Evolutionary conservation across 2,888 invertebrate genomes (phyloP), one percentile per base, ranked within the genome.

Genomic region (Biston betularia): DNA sequence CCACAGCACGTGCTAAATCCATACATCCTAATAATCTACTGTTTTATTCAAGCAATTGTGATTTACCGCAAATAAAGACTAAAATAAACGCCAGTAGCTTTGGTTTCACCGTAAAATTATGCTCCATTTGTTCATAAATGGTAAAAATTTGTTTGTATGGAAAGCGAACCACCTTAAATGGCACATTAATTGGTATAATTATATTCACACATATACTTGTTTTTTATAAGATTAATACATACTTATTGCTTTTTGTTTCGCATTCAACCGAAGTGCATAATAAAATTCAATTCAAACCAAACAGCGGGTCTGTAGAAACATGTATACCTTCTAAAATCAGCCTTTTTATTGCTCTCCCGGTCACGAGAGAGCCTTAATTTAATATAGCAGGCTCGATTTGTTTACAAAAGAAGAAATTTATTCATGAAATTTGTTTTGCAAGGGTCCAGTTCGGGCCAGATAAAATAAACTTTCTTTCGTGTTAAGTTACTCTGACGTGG

Each of bases 321-420:
- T 75, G 72, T 78, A 79, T 72, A 79, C 74, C 74, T 75, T 72
- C 79, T 79, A 75, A 84, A 82, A 79, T 81, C 82, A 75, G 75
- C 75, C 75, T 78, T 85, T 87, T 87, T 87, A 87, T 87, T 86
- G 83, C 87, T 83, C 83, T 82, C 82, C 82, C 79, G 80, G 83
- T 85, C 85, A 77, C 86, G 79, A 81, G 84, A 84, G 85, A 76
- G 78, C 87, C 86, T 86, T 92, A 91, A 92, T 91, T 90, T 90
- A 91, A 92, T 92, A 91, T 88, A 84, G 85, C 85, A 80, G 76
- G 88, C 87, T 88, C 90, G 91, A 93, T 93, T 92, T 93, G 91
- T 92, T 92, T 92, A 91, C 92, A 90, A 92, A 92, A 88, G 89
- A 89, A 91, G 73, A 90, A 93, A 92, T 91, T 90, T 93, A 93